Evolutionary conservation across 2,113 vertebrate species (phyloP).

Genomic region (Cyanoramphus novaezelandiae): DNA sequence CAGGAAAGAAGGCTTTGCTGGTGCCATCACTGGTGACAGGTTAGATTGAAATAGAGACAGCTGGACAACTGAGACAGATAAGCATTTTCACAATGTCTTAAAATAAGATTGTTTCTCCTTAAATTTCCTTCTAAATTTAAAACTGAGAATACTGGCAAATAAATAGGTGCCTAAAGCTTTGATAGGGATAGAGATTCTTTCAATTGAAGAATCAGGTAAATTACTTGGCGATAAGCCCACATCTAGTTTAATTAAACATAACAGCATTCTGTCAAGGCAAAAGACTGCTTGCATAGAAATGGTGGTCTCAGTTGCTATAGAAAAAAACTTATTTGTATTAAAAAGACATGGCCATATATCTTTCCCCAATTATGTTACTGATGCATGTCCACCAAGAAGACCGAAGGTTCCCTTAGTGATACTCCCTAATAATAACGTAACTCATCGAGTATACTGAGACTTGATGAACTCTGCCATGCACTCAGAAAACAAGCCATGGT

Average conservation of each 20-base stretch:
- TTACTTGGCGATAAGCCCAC: not conserved
- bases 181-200: not conserved
- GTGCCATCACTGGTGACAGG: not conserved
- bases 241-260: not conserved
- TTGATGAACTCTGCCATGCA: not conserved
- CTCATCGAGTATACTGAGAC: not conserved
- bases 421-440: not conserved
- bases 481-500: not conserved
- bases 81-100: not conserved
- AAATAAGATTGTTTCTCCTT: not conserved
- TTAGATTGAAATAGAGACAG: not conserved
- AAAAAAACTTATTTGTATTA: not conserved
- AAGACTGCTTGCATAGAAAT: not conserved
- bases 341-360: not conserved
- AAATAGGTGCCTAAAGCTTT: not conserved
- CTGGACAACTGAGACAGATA: not conserved
- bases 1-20: not conserved
- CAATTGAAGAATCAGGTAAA: not conserved
- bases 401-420: not conserved
- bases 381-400: not conserved
- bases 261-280: not conserved
- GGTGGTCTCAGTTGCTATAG: not conserved
- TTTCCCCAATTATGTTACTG: not conserved
- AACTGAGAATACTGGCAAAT: not conserved
- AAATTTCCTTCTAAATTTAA: not conserved